phyloP scores from a whole-genome alignment of 2,113 vertebrate genomes.

The Lophius piscatorius region DNA sequence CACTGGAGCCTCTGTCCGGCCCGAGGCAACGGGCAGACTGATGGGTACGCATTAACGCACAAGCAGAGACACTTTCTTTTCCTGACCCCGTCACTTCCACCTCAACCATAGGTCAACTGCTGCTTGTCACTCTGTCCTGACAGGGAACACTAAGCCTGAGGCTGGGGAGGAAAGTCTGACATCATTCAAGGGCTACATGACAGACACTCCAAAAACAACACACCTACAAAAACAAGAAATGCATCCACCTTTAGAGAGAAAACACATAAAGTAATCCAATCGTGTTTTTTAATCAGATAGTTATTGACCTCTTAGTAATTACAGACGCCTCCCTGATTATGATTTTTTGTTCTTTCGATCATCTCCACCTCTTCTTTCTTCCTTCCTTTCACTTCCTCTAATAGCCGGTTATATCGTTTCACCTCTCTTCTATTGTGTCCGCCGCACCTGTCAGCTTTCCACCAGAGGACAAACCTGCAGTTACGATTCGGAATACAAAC shows the following conservation, averaged over 20 bases:
- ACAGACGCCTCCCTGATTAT: background rate
- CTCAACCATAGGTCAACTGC: conserved; percentile 61
- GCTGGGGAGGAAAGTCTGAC: conserved; percentile 31
- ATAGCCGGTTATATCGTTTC: conserved; percentile 50
- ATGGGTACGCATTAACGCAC: conserved; percentile 33
- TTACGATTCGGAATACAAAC: conserved; percentile 3
- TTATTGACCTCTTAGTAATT: conserved; percentile 1
- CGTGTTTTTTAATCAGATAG: conserved; percentile 1
- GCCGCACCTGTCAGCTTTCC: conserved; percentile 54
- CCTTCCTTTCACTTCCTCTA: conserved; percentile 18
- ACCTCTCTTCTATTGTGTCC: conserved; percentile 15
- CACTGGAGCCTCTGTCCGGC: background rate
- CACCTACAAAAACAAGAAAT: conserved; percentile 10
- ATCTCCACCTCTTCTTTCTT: conserved; percentile 19
- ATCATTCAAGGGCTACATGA: conserved; percentile 9
- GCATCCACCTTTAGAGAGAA: conserved; percentile 28
- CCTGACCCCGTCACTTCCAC: conserved; percentile 51
- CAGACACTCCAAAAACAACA: conserved; percentile 17
- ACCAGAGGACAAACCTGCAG: conserved; percentile 14
- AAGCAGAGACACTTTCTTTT: conserved; percentile 7
- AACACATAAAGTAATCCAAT: conserved; percentile 4
- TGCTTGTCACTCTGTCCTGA: conserved; percentile 57
- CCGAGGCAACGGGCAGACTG: conserved; percentile 29
- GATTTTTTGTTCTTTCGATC: background rate
- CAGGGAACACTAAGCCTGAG: conserved; percentile 62